Percentiles rank a stretch among this genome's conserved stretches.
Evolutionary conservation across 2,888 invertebrate species (phyloP).

Genomic region (Ormyrus pomaceus): DNA sequence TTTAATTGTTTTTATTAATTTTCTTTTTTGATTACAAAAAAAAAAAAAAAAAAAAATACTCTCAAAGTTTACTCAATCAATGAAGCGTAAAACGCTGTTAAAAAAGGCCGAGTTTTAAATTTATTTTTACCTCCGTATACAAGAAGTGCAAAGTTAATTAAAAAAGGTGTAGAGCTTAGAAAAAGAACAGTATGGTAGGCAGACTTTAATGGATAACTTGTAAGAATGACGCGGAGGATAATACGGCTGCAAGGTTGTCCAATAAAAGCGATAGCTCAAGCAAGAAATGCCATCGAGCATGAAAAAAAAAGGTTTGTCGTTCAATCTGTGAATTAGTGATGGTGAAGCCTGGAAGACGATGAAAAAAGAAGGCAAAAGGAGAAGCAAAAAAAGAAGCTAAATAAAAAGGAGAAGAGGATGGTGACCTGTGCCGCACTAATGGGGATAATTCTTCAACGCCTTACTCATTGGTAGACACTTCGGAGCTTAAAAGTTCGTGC

Average conservation of each 20-base stretch:
- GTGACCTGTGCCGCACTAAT: constrained; percentile 57
- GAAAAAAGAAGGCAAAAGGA: not conserved
- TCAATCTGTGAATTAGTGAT: constrained; percentile 61
- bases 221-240: constrained; percentile 21
- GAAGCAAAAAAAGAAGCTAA: constrained; percentile 4
- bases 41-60: no score
- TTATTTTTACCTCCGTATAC: not conserved
- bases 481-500: no score
- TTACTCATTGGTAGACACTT: no score
- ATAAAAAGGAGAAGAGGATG: constrained; percentile 45
- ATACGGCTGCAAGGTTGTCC: constrained; percentile 19
- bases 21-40: not conserved
- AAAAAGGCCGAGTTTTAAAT: not conserved
- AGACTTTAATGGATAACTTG: constrained; percentile 30
- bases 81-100: no score
- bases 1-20: not conserved
- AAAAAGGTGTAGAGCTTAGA: constrained; percentile 10
- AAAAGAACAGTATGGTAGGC: not conserved
- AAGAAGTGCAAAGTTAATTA: constrained; percentile 20
- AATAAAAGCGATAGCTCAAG: constrained; percentile 3
- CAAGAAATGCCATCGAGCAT: constrained; percentile 21
- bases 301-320: constrained; percentile 59
- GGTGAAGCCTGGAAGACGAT: constrained; percentile 37
- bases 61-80: no score
- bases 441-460: constrained; percentile 63